Evolutionary conservation across 2,113 vertebrate genomes (phyloP).

Genomic region (Rhinogobius similis): DNA sequence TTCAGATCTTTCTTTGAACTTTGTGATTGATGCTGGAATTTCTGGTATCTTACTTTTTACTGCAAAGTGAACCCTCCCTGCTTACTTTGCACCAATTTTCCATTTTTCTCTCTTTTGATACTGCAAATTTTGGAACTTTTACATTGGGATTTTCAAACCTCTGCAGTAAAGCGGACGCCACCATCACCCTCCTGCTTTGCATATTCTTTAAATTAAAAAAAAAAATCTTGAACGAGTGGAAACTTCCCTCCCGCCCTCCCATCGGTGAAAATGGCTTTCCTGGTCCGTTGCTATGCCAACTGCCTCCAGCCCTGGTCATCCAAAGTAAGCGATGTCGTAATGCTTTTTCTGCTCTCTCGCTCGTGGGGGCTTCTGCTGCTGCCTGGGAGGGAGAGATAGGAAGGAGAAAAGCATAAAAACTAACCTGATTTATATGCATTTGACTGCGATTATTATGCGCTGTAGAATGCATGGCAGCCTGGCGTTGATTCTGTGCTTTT

Average conservation of each 20-base stretch:
- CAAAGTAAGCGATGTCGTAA: constrained; percentile 92
- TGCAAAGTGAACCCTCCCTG: not conserved
- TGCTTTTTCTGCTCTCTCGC: constrained; percentile 56
- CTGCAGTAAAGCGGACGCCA: constrained; percentile 12
- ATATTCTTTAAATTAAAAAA: constrained; percentile 11
- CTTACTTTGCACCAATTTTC: not conserved
- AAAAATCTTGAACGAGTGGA: constrained; percentile 69
- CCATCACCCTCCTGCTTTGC: constrained; percentile 3
- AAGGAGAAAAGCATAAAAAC: constrained; percentile 23
- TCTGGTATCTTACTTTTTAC: constrained; percentile 1
- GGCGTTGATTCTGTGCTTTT: constrained; percentile 6
- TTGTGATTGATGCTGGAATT: not conserved
- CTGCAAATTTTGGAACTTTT: not conserved
- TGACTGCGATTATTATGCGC: constrained; percentile 21
- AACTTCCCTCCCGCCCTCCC: constrained; percentile 83
- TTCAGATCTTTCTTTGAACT: not conserved
- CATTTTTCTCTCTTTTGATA: not conserved
- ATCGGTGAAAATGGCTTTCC: constrained; percentile 93
- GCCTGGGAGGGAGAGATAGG: constrained; percentile 24
- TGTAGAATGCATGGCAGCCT: constrained; percentile 15
- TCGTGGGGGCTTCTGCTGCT: constrained; percentile 28
- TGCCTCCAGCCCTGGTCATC: constrained; percentile 99
- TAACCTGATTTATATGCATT: constrained; percentile 35
- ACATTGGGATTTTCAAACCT: constrained; percentile 9
- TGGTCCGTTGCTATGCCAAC: constrained; percentile 99